Evolutionary conservation across 2,797 vertebrate species (phyloP), one percentile per base, ranked within the genome.

Genomic region (Gallirallus australis): DNA sequence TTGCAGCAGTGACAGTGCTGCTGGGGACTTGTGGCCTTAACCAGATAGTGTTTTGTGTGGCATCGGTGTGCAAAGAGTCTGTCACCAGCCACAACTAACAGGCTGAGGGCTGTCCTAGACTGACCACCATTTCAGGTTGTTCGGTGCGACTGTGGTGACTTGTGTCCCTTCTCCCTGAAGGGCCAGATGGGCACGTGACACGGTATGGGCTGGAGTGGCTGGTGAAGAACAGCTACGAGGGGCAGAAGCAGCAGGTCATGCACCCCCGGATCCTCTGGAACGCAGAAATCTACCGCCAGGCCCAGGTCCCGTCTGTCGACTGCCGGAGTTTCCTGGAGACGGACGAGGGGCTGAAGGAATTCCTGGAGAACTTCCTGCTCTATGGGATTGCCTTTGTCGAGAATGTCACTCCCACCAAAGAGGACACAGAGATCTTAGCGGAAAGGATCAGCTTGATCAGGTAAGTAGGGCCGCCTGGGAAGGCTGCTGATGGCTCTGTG

Each of bases 361-460:
- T 99, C 91, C 98, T 99, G 50, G 98, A 97, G 25, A 98, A 97
- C 96, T 99, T 99, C 90, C 86, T 99, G 80, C 91, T 98, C 1
- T 99, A 99, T 2, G 99, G 99, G 31, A 98, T 99, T 13, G 99
- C 99, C 7, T 99, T 99, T 45, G 98, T 99, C 4, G 98, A 99
- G 14, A 98, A 97, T 0, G 99, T 99, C 16, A 97, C 98, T 11
- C 96, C 98, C 14, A 99, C 99, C 69, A 97, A 98, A 45, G 99
- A 99, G 60, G 99, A 98, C 80, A 99, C 99, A 0, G 98, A 99
- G 92, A 97, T 93, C 4, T 91, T 98, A 13, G 97, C 98, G 1
- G 82, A 98, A 95, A 98, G 99, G 90, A 97, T 99, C 97, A 99
- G 99, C 95, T 97, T 99, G 8, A 99, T 99, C 97, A 99, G 99